phyloP scores from a whole-genome alignment of 30 jellyfish, hydroid and myxozoan species.

The Sanderia malayensis region DNA sequence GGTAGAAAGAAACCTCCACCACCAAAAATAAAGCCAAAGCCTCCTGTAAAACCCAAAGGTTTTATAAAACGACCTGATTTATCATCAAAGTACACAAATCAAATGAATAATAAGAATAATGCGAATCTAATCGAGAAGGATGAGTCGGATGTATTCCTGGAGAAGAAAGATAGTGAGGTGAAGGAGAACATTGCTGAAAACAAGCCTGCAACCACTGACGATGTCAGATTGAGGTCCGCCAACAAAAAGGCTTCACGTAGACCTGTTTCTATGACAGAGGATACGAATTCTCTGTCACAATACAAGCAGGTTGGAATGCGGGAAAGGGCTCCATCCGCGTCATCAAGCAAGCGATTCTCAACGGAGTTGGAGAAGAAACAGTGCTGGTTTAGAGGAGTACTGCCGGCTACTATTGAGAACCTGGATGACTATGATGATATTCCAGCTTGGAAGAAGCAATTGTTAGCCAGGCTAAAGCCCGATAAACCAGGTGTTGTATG shows the following conservation, averaged over 20 bases:
- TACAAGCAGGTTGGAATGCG: not conserved
- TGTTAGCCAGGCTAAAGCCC: slow-evolving; percentile 47
- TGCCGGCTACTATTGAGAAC: slow-evolving; percentile 24
- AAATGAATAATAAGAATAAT: not conserved
- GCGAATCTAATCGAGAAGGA: slow-evolving; percentile 15
- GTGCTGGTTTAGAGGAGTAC: slow-evolving; percentile 64
- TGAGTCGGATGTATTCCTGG: not conserved
- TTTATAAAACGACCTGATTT: not conserved
- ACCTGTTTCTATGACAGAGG: slow-evolving; percentile 54
- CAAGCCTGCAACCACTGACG: not conserved
- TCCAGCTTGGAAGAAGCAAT: slow-evolving; percentile 61
- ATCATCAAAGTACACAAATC: not conserved
- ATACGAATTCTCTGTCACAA: slow-evolving; percentile 1
- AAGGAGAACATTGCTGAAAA: not conserved
- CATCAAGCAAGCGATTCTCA: slow-evolving; percentile 31
- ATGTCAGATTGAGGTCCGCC: slow-evolving; percentile 21
- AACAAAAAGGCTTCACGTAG: slow-evolving; percentile 18
- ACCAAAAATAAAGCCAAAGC: slow-evolving; percentile 57
- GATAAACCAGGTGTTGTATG: too few relatives aligned
- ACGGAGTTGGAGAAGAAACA: slow-evolving; percentile 48
- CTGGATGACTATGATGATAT: slow-evolving; percentile 51
- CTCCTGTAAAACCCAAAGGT: slow-evolving; percentile 2
- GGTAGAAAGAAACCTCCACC: slow-evolving; percentile 46
- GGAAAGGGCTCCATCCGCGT: not conserved
- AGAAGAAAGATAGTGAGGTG: not conserved